Evolutionary conservation across 2,888 invertebrate species (phyloP).

Genomic region (Cerastoderma edule): DNA sequence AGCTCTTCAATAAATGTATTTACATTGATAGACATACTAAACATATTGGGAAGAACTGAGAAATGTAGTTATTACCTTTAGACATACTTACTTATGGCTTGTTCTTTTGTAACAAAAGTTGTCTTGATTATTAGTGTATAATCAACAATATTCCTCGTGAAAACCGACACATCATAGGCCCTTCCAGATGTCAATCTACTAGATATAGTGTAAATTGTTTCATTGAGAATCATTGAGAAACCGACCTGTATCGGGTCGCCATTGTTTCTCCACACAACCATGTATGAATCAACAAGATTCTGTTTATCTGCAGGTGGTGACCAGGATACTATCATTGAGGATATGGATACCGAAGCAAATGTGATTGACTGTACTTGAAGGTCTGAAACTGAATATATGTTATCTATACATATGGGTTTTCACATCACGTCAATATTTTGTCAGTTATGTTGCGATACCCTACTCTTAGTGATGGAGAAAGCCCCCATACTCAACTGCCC

Average conservation of each 20-base stretch:
- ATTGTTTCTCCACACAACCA: neutral
- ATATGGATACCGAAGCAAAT: neutral
- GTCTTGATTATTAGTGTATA: neutral
- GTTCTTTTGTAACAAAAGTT: neutral
- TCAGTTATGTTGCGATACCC: no score
- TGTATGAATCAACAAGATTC: neutral
- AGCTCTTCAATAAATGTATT: no score
- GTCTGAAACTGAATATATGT: neutral
- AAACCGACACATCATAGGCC: neutral
- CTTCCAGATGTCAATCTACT: neutral
- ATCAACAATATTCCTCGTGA: neutral
- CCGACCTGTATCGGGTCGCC: neutral
- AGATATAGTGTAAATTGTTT: neutral
- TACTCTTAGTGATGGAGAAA: no score
- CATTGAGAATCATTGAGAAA: neutral
- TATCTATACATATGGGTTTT: no score
- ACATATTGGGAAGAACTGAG: no score
- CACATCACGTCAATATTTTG: no score
- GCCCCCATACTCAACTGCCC: no score
- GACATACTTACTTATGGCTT: constrained; percentile 11
- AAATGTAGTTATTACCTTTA: no score
- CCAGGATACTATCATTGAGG: constrained; percentile 2
- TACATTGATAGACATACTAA: no score
- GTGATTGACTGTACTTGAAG: neutral
- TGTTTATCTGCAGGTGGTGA: neutral